Evolutionary conservation across 2,113 vertebrate genomes (phyloP).

Genomic region (Ardeotis arabs): DNA sequence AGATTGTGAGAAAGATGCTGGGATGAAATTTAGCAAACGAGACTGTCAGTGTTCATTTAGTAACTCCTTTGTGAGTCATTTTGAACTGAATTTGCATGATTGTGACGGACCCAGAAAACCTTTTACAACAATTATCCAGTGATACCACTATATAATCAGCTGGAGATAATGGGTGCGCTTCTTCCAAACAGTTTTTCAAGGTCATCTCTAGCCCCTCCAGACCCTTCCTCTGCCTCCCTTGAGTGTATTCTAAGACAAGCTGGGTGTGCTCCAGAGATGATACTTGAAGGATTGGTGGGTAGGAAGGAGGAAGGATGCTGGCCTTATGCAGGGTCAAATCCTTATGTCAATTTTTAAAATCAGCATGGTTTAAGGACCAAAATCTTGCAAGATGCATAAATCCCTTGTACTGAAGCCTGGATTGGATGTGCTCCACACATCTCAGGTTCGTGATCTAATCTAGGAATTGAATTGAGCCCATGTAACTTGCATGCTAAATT

Average conservation of each 20-base stretch:
- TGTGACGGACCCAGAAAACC: constrained; percentile 3
- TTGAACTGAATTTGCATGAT: neutral
- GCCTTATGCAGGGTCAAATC: neutral
- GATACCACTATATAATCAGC: neutral
- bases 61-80: constrained; percentile 10
- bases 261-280: neutral
- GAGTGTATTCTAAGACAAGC: neutral
- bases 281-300: fast-evolving
- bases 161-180: neutral
- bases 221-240: neutral
- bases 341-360: no score
- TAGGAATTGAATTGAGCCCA: no score
- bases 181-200: neutral
- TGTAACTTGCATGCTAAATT: no score
- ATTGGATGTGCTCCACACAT: no score
- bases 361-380: no score
- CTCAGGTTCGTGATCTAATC: no score
- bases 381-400: no score
- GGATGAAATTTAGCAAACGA: constrained; percentile 33
- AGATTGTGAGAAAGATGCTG: constrained; percentile 36
- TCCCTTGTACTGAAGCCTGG: no score
- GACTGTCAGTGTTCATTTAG: neutral
- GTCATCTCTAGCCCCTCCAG: neutral
- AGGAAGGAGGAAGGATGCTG: neutral
- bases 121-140: neutral